Evolutionary conservation across 2,113 vertebrate genomes (phyloP).

Genomic region (Abramis brama): DNA sequence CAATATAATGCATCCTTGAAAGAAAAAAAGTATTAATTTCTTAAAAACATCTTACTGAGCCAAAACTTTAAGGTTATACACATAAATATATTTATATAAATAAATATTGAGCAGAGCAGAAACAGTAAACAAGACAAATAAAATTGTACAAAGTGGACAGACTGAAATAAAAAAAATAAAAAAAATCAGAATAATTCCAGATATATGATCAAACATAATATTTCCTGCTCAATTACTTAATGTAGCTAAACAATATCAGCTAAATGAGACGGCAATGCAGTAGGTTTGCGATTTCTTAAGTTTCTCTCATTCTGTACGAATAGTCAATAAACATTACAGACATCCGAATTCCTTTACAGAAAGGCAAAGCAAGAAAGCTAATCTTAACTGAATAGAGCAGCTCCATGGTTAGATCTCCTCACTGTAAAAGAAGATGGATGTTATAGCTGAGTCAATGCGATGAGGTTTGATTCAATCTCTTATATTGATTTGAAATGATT

Average conservation of each 20-base stretch:
- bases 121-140: background rate
- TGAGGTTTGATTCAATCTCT: slow-evolving; percentile 29
- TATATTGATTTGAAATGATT: slow-evolving; percentile 31
- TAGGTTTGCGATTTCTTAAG: background rate
- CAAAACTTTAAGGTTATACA: no score
- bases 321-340: slow-evolving; percentile 24
- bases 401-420: background rate
- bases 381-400: slow-evolving; percentile 20
- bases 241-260: background rate
- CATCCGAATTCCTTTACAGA: slow-evolving; percentile 14
- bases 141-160: background rate
- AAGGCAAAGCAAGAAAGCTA: background rate
- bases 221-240: background rate
- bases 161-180: background rate
- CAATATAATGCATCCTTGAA: no score
- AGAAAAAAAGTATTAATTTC: no score
- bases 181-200: background rate
- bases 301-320: background rate
- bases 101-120: background rate
- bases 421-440: slow-evolving; percentile 30
- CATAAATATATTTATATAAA: no score
- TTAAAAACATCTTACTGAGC: no score
- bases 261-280: background rate
- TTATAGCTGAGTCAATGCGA: slow-evolving; percentile 20
- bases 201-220: background rate